Evolutionary conservation across 2,113 vertebrate genomes (phyloP).

Genomic region (Erpornis zantholeuca): DNA sequence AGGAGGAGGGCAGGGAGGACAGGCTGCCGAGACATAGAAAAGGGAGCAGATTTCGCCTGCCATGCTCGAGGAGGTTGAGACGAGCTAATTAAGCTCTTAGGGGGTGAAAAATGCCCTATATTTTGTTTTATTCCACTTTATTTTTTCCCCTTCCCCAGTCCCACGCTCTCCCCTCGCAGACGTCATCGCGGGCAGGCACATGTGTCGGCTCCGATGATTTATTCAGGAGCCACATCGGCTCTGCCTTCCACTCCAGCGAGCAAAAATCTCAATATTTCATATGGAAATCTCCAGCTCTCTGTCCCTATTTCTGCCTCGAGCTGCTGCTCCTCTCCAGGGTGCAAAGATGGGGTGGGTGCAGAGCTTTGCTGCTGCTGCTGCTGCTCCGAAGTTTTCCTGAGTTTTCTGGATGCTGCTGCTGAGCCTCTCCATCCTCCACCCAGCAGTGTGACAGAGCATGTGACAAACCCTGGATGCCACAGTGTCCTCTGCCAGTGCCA

Average conservation of each 20-base stretch:
- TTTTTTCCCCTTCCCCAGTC: background rate
- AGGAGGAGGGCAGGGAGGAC: background rate
- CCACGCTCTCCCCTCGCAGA: background rate
- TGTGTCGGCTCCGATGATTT: conserved; percentile 14
- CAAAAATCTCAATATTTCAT: conserved; percentile 64
- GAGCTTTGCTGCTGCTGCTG: background rate
- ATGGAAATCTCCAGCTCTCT: conserved; percentile 37
- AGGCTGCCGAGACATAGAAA: conserved; percentile 29
- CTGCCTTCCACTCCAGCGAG: background rate
- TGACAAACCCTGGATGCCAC: accelerated
- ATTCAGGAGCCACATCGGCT: conserved; percentile 16
- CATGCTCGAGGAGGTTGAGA: conserved; percentile 8
- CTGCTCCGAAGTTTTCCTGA: background rate
- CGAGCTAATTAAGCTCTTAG: conserved; percentile 41
- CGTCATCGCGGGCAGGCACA: background rate
- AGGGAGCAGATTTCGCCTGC: conserved; percentile 44
- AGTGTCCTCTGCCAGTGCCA: background rate
- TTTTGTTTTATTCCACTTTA: background rate
- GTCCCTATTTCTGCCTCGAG: background rate
- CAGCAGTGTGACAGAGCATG: background rate
- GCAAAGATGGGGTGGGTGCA: accelerated
- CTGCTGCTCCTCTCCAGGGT: background rate
- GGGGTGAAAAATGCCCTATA: background rate
- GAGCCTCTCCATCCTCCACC: background rate
- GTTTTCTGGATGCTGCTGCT: background rate